A percentile compares a stretch with the other conserved stretches of the same genome.
phyloP scores from a whole-genome alignment of 2,797 vertebrate species.

The Tiaroga cobitis region DNA sequence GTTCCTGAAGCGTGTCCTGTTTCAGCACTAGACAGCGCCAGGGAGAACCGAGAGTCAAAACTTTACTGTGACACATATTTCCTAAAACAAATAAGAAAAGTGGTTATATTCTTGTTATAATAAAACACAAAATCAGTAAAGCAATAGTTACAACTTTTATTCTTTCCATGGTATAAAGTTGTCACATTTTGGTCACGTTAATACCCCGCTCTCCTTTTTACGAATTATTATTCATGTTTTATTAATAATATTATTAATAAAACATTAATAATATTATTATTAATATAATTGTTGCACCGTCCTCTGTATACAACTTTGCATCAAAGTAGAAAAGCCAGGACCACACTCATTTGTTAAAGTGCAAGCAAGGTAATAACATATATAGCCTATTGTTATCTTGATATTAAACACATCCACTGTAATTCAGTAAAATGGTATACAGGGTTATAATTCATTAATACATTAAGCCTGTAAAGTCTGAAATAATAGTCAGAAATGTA shows the following conservation, averaged over 20 bases:
- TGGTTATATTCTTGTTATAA: neutral
- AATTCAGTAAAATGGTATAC: neutral
- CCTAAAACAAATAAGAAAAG: neutral
- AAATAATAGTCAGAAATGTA: neutral
- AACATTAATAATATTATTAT: too few species aligned
- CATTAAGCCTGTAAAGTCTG: neutral
- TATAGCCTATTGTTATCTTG: neutral
- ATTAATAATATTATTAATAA: too few species aligned
- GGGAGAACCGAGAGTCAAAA: neutral
- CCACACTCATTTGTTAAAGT: neutral
- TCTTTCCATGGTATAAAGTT: neutral
- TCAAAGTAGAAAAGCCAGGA: neutral
- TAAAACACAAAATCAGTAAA: neutral
- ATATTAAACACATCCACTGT: neutral
- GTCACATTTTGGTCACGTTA: neutral
- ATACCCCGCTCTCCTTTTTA: too few species aligned
- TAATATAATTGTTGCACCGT: neutral
- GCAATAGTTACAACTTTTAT: neutral
- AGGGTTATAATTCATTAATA: neutral
- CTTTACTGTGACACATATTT: neutral
- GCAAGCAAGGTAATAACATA: neutral
- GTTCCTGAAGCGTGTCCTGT: neutral
- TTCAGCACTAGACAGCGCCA: constrained; percentile 35
- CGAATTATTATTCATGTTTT: too few species aligned
- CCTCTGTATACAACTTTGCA: neutral